Conservation (phyloP, 2,888 invertebrate species). For the Allacma fusca region DNA sequence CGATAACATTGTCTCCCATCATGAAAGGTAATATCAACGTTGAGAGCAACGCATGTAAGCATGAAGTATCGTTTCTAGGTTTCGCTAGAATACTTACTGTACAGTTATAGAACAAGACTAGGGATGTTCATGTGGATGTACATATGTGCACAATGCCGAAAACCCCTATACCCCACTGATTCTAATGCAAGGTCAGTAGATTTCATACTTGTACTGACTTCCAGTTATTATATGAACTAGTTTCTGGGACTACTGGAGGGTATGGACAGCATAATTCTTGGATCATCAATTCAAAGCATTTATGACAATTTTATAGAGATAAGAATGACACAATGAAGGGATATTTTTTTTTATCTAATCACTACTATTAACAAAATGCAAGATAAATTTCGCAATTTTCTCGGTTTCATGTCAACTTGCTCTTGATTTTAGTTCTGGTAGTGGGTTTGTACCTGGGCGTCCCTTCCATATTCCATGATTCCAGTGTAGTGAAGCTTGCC, state of each 20-base stretch:
- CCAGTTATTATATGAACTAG: not conserved
- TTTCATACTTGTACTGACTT: not conserved
- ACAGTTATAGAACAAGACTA: not conserved
- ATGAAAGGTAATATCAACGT: not conserved
- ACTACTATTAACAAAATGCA: not conserved
- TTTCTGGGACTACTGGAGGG: not conserved
- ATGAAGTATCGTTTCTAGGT: not conserved
- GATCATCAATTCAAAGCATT: not conserved
- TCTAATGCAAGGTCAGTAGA: not conserved
- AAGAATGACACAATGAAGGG: not conserved
- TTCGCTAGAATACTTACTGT: not conserved
- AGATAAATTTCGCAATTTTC: conserved; percentile 2
- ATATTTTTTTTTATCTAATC: conserved; percentile 3
- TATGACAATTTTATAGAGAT: not conserved
- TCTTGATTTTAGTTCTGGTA: not conserved
- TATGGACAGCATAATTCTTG: not conserved
- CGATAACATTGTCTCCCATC: conserved; percentile 14
- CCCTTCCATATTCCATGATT: not conserved
- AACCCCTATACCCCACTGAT: not conserved
- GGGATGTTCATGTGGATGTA: no score
- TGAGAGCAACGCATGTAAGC: not conserved
- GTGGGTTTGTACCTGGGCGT: not conserved
- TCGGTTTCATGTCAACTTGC: not conserved
- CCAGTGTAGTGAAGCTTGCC: not conserved
- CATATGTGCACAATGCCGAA: not conserved